These are phyloP conservation scores for Semicossyphus pulcher DNA, from an alignment of 2,113 vertebrate species.

Conservation along the genomic window DNA sequence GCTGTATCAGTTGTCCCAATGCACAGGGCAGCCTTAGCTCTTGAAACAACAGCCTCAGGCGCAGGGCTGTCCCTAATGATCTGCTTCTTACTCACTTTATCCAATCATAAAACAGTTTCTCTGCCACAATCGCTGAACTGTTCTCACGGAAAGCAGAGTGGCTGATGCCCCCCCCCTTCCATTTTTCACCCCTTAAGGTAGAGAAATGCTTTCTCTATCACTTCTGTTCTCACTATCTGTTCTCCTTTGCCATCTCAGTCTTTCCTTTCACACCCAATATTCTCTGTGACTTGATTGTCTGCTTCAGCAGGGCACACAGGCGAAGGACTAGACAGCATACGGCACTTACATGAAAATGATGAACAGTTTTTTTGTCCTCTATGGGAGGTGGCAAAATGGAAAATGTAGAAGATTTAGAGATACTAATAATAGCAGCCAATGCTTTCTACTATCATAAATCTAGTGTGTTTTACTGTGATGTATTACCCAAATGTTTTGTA, in stretches of 20 bases:
- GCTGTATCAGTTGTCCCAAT: conserved; percentile 39
- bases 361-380: conserved; percentile 6
- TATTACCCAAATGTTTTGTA: conserved; percentile 27
- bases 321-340: conserved; percentile 23
- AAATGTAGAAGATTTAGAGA: conserved; percentile 3
- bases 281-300: conserved; percentile 7
- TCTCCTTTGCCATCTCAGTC: not conserved
- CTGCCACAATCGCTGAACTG: conserved; percentile 47
- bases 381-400: not conserved
- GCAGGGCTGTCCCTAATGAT: conserved; percentile 48
- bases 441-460: conserved; percentile 20
- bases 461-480: conserved; percentile 14
- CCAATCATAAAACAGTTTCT: conserved; percentile 39
- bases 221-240: conserved; percentile 30
- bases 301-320: conserved; percentile 19
- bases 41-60: conserved; percentile 57
- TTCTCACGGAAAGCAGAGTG: conserved; percentile 32
- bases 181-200: conserved; percentile 24
- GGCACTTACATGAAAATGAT: conserved; percentile 9
- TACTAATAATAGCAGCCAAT: conserved; percentile 21
- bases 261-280: conserved; percentile 23
- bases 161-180: not conserved
- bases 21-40: conserved; percentile 28
- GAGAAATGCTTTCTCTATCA: conserved; percentile 23
- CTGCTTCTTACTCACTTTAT: conserved; percentile 57